phyloP scores from a whole-genome alignment of 2,888 invertebrate genomes.

The Choristoneura rosaceana region DNA sequence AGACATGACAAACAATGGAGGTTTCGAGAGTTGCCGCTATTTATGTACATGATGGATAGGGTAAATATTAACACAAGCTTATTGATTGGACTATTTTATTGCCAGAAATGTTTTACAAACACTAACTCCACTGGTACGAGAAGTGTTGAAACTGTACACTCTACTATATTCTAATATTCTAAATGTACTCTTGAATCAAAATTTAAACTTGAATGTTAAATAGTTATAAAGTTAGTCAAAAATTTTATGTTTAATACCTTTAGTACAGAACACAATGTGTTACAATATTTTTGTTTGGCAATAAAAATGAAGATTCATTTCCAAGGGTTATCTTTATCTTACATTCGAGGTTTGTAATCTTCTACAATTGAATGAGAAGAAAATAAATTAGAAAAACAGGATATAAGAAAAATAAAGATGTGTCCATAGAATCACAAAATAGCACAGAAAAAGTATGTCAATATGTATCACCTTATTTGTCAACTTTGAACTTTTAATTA shows the following conservation, averaged over 20 bases:
- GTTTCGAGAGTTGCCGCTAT: background rate
- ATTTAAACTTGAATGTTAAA: slow-evolving; percentile 63
- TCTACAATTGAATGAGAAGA: slow-evolving; percentile 73
- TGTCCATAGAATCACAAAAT: slow-evolving; percentile 77
- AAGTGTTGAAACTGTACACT: slow-evolving; percentile 77
- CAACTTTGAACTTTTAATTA: slow-evolving; percentile 81
- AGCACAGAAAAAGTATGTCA: slow-evolving; percentile 78
- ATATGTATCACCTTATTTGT: slow-evolving; percentile 81
- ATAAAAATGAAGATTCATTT: slow-evolving; percentile 74
- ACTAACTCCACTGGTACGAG: slow-evolving; percentile 70
- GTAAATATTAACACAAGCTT: slow-evolving; percentile 47
- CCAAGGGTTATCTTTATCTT: slow-evolving; percentile 72
- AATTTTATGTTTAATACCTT: slow-evolving; percentile 61
- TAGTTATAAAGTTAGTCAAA: slow-evolving; percentile 71
- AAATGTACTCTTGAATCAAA: slow-evolving; percentile 75
- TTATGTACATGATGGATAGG: slow-evolving; percentile 14
- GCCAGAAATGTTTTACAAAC: slow-evolving; percentile 84
- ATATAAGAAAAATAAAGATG: slow-evolving; percentile 71
- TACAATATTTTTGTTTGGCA: slow-evolving; percentile 57
- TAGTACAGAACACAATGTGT: slow-evolving; percentile 70
- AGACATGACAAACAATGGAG: background rate
- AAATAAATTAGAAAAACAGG: slow-evolving; percentile 82
- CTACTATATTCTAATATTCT: slow-evolving; percentile 75
- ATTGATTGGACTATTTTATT: slow-evolving; percentile 83
- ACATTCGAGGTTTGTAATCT: slow-evolving; percentile 80